These are phyloP conservation scores for Xerus rutilus DNA, from an alignment of 2,797 vertebrate species.

Conservation along the genomic window DNA sequence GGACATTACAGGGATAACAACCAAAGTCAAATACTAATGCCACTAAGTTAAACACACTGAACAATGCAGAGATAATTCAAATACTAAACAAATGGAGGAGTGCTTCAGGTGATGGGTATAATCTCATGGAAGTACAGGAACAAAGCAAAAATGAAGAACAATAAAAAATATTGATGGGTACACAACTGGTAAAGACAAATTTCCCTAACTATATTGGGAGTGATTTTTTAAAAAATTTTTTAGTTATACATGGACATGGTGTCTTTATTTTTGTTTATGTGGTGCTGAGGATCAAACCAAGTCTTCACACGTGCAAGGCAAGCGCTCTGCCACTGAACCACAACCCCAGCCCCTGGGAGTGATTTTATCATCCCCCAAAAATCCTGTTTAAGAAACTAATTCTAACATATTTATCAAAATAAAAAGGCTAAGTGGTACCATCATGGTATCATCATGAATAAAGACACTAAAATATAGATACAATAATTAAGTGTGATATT, in stretches of 20 bases:
- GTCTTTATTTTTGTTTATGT: no score
- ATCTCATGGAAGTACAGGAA: no score
- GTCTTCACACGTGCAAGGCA: no score
- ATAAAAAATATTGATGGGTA: no score
- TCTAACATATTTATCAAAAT: background rate
- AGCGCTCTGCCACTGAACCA: no score
- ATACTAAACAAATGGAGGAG: background rate
- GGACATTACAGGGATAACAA: background rate
- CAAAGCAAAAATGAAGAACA: no score
- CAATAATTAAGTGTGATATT: background rate
- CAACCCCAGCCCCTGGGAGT: no score
- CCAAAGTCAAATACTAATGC: background rate
- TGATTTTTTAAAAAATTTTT: no score
- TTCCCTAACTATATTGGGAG: background rate
- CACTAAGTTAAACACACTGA: background rate
- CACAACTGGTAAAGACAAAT: background rate
- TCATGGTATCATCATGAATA: background rate
- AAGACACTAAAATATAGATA: background rate
- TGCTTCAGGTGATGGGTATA: background rate
- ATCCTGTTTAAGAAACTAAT: background rate
- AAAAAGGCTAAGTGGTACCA: background rate
- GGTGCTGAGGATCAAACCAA: no score
- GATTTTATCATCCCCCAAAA: background rate
- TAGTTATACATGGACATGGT: no score
- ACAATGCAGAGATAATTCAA: background rate